Evolutionary conservation across 1,140 invertebrate species (phyloP).

Genomic region (Tenebrio molitor): DNA sequence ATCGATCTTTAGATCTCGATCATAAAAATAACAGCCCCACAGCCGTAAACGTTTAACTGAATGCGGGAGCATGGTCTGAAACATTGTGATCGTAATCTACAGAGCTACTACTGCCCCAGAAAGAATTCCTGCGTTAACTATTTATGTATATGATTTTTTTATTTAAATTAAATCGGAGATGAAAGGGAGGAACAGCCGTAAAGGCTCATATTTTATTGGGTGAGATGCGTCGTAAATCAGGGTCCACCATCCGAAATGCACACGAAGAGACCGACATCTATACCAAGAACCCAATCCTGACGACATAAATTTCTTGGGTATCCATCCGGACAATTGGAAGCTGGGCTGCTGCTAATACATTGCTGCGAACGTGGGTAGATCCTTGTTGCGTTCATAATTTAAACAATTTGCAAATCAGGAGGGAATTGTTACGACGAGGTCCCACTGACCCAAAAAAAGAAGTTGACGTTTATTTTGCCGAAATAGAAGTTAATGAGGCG

Average conservation of each 20-base stretch:
- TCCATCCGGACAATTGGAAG: slow-evolving; percentile 26
- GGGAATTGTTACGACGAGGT: background rate
- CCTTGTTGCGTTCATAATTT: too few relatives aligned
- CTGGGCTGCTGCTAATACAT: background rate
- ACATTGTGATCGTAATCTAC: slow-evolving; percentile 14
- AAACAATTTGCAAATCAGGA: background rate
- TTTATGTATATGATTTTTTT: slow-evolving; percentile 36
- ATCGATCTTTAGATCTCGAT: slow-evolving; percentile 2
- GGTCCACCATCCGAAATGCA: slow-evolving; percentile 2
- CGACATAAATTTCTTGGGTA: slow-evolving; percentile 24
- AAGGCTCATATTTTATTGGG: slow-evolving; percentile 16
- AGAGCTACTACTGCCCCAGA: background rate
- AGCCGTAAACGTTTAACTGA: slow-evolving; percentile 15
- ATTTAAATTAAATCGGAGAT: slow-evolving; percentile 32
- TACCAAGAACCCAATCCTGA: background rate
- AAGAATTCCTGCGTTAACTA: slow-evolving; percentile 1
- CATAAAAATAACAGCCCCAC: slow-evolving; percentile 10
- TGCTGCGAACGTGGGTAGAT: background rate
- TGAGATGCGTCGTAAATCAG: slow-evolving; percentile 27
- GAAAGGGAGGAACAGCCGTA: slow-evolving; percentile 25
- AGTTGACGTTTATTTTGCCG: background rate
- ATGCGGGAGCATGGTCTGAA: background rate
- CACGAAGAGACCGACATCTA: background rate
- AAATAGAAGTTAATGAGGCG: background rate
- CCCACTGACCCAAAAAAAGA: too few relatives aligned